phyloP scores from a whole-genome alignment of 2,797 vertebrate species.

The Orestias chungarensis region DNA sequence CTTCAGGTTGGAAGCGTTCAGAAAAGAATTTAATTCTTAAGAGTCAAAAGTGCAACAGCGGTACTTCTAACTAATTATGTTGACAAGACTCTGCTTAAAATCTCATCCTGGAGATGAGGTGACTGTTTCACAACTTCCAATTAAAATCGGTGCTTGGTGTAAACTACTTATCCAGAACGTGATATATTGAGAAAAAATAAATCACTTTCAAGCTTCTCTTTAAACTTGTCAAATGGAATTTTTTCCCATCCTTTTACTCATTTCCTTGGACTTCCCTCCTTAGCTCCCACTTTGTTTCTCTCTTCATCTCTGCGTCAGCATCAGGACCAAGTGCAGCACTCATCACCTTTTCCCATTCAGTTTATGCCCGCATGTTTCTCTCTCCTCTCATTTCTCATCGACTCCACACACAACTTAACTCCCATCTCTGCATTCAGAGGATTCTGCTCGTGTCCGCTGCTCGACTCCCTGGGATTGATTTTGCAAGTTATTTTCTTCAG shows the following conservation, averaged over 20 bases:
- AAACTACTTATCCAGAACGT: slow-evolving; percentile 29
- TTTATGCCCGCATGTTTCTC: background rate
- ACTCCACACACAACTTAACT: background rate
- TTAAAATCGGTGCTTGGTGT: slow-evolving; percentile 34
- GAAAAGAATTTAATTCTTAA: background rate
- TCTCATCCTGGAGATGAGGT: background rate
- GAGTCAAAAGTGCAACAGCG: slow-evolving; percentile 3
- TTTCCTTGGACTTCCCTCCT: background rate
- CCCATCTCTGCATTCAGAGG: background rate
- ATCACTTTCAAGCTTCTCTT: slow-evolving; percentile 4
- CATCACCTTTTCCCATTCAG: background rate
- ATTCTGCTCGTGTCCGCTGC: background rate
- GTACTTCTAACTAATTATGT: slow-evolving; percentile 30
- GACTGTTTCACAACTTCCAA: slow-evolving; percentile 24
- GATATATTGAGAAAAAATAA: slow-evolving; percentile 1
- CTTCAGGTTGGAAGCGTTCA: slow-evolving; percentile 1
- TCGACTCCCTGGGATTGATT: background rate
- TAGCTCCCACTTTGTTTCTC: no score
- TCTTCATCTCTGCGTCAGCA: background rate
- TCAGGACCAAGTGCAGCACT: background rate
- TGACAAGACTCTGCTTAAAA: slow-evolving; percentile 3
- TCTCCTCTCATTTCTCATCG: background rate
- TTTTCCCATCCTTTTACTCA: no score
- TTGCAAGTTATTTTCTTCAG: background rate
- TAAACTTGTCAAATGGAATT: no score